phyloP scores from a whole-genome alignment of 2,113 vertebrate genomes.

The Urocitellus parryii region DNA sequence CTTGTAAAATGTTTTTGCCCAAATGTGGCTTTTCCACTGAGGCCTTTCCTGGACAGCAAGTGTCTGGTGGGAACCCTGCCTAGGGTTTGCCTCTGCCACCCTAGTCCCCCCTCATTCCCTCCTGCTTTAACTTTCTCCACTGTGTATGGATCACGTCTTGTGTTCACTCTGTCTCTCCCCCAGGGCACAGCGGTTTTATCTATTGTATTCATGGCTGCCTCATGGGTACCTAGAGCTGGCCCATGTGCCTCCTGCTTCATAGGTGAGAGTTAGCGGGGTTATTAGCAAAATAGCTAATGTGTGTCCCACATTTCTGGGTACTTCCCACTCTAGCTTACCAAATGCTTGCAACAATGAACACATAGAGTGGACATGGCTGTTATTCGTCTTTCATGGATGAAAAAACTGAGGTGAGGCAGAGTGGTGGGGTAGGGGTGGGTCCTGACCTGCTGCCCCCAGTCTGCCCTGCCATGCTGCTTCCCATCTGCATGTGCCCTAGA shows the following conservation, averaged over 20 bases:
- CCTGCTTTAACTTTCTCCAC: background rate
- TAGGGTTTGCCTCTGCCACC: background rate
- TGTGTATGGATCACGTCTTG: background rate
- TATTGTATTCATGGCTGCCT: background rate
- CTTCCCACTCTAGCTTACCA: background rate
- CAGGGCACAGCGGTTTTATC: background rate
- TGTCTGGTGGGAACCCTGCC: background rate
- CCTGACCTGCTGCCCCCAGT: background rate
- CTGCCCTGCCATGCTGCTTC: too few relatives aligned
- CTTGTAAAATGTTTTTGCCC: background rate
- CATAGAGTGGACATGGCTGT: accelerated
- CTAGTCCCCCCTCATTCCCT: background rate
- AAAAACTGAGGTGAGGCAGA: background rate
- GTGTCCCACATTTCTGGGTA: background rate
- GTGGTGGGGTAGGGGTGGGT: background rate
- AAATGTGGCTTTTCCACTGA: background rate
- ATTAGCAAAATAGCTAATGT: background rate
- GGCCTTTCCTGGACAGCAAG: background rate
- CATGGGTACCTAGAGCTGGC: accelerated
- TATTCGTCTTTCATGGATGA: background rate
- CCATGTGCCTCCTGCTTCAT: background rate
- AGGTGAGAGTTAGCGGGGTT: too few relatives aligned
- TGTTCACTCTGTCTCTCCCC: background rate
- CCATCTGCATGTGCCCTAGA: accelerated
- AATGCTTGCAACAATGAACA: background rate